Conservation (phyloP, 2,113 vertebrate genomes). For the Antigone vipio region DNA sequence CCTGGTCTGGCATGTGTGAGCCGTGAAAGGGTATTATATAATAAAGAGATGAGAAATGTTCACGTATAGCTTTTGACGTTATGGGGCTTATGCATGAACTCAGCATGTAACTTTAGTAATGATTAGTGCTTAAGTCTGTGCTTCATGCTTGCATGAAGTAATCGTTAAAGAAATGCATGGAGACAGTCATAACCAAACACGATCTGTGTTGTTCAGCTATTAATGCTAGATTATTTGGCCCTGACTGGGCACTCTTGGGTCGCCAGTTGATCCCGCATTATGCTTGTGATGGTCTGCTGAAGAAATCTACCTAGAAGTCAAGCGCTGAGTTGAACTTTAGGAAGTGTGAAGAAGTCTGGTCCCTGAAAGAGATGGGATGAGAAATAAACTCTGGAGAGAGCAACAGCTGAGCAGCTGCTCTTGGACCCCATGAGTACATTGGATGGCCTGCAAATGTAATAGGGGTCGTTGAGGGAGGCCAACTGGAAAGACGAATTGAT, state of each 20-base stretch:
- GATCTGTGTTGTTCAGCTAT: not conserved
- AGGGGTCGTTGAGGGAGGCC: not conserved
- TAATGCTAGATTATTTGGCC: not conserved
- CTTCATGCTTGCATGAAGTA: not conserved
- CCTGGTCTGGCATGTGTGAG: not conserved
- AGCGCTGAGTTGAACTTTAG: not conserved
- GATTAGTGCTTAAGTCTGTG: not conserved
- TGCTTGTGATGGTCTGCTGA: not conserved
- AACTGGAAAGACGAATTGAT: not conserved
- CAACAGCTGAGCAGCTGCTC: not conserved
- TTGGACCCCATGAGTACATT: not conserved
- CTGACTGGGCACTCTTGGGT: not conserved
- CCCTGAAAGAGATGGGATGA: not conserved
- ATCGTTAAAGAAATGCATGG: not conserved
- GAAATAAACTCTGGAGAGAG: not conserved
- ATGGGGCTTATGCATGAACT: not conserved
- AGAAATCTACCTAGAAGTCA: not conserved
- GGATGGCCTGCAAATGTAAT: not conserved
- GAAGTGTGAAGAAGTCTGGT: not conserved
- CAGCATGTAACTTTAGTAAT: not conserved
- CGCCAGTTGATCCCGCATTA: fast-evolving
- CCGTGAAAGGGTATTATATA: not conserved
- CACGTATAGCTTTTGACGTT: not conserved
- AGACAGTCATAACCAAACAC: not conserved
- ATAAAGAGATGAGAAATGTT: not conserved